These are phyloP conservation scores for Pampus argenteus DNA, from an alignment of 2,797 vertebrate species.

Conservation along the genomic window DNA sequence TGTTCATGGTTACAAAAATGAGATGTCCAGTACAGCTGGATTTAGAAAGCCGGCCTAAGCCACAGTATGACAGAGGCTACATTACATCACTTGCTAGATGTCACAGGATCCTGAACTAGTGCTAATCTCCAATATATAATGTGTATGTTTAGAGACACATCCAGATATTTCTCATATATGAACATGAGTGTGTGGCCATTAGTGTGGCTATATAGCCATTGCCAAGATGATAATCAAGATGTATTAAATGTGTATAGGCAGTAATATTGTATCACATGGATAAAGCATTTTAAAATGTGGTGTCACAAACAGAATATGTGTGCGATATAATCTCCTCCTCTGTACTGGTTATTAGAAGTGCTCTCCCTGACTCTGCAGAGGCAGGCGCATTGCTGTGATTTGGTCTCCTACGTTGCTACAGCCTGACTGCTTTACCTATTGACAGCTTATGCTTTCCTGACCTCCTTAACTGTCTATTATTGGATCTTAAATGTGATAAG, in stretches of 20 bases:
- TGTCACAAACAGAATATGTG: slow-evolving; percentile 38
- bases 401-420: slow-evolving; percentile 64
- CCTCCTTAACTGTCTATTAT: slow-evolving; percentile 52
- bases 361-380: slow-evolving; percentile 75
- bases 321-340: slow-evolving; percentile 59
- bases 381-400: slow-evolving; percentile 78
- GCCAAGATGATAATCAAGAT: slow-evolving; percentile 16
- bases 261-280: slow-evolving; percentile 5
- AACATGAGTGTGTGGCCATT: slow-evolving; percentile 11
- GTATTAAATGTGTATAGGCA: slow-evolving; percentile 1
- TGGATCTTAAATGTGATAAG: slow-evolving; percentile 53
- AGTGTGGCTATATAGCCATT: slow-evolving; percentile 5
- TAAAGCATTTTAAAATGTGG: slow-evolving; percentile 27
- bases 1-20: slow-evolving; percentile 27
- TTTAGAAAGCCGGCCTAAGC: slow-evolving; percentile 29
- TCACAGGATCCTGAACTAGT: slow-evolving; percentile 29
- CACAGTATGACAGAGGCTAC: slow-evolving; percentile 41
- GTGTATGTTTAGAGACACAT: slow-evolving; percentile 12
- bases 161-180: neutral
- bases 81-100: slow-evolving; percentile 54
- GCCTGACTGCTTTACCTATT: slow-evolving; percentile 58
- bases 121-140: slow-evolving; percentile 25
- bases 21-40: slow-evolving; percentile 33
- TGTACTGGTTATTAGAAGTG: slow-evolving; percentile 46
- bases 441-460: slow-evolving; percentile 42